Base-by-base conservation (phyloP, 2,113 vertebrate genomes). In the Alexandromys fortis region DNA sequence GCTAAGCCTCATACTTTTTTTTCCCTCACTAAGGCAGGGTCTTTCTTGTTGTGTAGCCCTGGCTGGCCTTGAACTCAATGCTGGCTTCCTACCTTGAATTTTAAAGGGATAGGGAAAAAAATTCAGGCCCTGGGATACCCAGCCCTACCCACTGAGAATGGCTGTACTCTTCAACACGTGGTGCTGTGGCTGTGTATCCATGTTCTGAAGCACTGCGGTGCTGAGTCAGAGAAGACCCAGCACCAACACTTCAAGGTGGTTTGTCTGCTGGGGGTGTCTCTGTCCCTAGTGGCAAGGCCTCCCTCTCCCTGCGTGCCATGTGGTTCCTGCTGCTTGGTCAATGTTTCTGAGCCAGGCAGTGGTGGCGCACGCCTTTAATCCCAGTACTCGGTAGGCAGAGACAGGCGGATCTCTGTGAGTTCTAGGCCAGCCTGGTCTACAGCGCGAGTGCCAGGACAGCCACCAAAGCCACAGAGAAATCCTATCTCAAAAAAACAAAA, bases 311-410 rank as follows among this genome's bases (percentile, higher is more conserved):
- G 82, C 42, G 38, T 28, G 16, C 68, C 38, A 9, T 26, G 33
- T 65, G 38, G 10, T 79, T 83, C 82, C 30, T 93, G 73, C 97
- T 97, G 77, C 97, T 96, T n/a, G 45, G 47, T 24, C 68, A 95
- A 85, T 95, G 93, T 92, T 75, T 22, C 55, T 58, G 55, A 58
- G 55, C 55, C 55, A 58, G 55, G 55, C 17, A 58, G 17, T 58
- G 17, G 19, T 58, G 55, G 55, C 55, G 0, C 19, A 58, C 6
- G 5, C 55, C 55, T 58, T 58, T 58, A 58, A 19, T 58, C 55
- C 55, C 55, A 55, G 16, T 5, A 58, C 55, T 58, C 1, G 5
- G 55, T 19, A 58, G 55, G 17, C 55, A 58, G 55, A 58, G 55
- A 6, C 55, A 58, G 19, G 55, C 19, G 58, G 58, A 58, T 21